A percentile compares a stretch with the other conserved stretches of the same genome.
Conservation (phyloP, 2,888 invertebrate species). For the Psylliodes chrysocephalus region DNA sequence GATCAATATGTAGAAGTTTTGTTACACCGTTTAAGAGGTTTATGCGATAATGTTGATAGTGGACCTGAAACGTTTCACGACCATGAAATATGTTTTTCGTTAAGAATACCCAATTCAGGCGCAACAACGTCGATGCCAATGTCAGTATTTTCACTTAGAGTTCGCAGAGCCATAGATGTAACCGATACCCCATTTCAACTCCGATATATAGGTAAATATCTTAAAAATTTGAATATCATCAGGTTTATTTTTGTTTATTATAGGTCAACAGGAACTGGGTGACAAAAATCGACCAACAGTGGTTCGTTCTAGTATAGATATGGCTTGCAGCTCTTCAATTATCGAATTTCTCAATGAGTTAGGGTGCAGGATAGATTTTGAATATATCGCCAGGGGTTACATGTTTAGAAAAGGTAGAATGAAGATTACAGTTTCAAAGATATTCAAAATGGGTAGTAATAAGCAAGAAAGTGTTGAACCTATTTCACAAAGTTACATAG, state of each 20-base stretch:
- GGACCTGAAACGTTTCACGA: conserved; percentile 93
- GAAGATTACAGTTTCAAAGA: conserved; percentile 96
- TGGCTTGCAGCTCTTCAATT: conserved; percentile 89
- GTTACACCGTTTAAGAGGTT: conserved; percentile 86
- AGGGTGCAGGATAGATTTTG: conserved; percentile 91
- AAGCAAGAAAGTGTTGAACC: conserved; percentile 81
- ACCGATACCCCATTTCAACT: conserved; percentile 89
- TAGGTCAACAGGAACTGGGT: conserved; percentile 89
- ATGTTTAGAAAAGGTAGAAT: conserved; percentile 97
- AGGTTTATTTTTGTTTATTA: not conserved
- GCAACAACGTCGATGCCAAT: conserved; percentile 58
- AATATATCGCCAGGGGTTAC: conserved; percentile 91
- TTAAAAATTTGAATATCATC: not conserved
- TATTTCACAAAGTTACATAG: conserved; percentile 91
- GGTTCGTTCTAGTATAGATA: conserved; percentile 91
- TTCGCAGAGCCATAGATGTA: conserved; percentile 84
- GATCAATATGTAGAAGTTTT: conserved; percentile 92
- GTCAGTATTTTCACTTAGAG: conserved; percentile 74
- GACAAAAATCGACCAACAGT: conserved; percentile 90
- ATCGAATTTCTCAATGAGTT: conserved; percentile 92
- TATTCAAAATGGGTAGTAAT: conserved; percentile 77
- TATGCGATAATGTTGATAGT: conserved; percentile 92
- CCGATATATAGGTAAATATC: conserved; percentile 73
- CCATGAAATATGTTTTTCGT: conserved; percentile 90
- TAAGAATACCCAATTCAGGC: conserved; percentile 72